Percentiles rank a stretch among this genome's conserved stretches.
Evolutionary conservation across 2,113 vertebrate genomes (phyloP).

Genomic region (Sylvietta virens): DNA sequence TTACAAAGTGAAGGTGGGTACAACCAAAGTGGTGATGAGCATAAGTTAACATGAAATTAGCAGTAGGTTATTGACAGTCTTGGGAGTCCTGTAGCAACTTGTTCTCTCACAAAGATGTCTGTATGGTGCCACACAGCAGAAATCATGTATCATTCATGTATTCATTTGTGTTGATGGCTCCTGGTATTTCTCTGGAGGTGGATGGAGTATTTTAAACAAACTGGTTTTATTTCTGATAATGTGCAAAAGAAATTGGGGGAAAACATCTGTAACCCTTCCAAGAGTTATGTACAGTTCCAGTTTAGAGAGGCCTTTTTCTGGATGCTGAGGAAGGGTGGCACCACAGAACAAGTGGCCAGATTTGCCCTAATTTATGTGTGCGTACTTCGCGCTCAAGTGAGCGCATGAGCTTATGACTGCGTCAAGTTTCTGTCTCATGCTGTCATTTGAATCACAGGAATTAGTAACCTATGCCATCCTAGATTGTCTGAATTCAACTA

Average conservation of each 20-base stretch:
- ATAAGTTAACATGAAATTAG: background rate
- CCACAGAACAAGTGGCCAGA: background rate
- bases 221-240: background rate
- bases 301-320: background rate
- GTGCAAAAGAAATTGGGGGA: background rate
- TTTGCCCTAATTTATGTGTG: rapidly evolving
- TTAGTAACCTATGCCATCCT: background rate
- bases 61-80: background rate
- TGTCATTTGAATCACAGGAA: background rate
- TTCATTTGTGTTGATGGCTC: background rate
- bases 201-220: background rate
- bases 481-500: background rate
- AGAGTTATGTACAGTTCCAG: background rate
- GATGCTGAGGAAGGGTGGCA: background rate
- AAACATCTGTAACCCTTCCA: background rate
- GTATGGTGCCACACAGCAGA: background rate
- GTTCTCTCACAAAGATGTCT: background rate
- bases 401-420: background rate
- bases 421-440: background rate
- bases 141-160: rapidly evolving
- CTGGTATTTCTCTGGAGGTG: background rate
- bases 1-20: background rate
- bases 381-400: background rate
- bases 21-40: background rate
- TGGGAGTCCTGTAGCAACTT: background rate